Evolutionary conservation across 1,140 invertebrate genomes (phyloP).

Genomic region (Teleogryllus occipitalis): DNA sequence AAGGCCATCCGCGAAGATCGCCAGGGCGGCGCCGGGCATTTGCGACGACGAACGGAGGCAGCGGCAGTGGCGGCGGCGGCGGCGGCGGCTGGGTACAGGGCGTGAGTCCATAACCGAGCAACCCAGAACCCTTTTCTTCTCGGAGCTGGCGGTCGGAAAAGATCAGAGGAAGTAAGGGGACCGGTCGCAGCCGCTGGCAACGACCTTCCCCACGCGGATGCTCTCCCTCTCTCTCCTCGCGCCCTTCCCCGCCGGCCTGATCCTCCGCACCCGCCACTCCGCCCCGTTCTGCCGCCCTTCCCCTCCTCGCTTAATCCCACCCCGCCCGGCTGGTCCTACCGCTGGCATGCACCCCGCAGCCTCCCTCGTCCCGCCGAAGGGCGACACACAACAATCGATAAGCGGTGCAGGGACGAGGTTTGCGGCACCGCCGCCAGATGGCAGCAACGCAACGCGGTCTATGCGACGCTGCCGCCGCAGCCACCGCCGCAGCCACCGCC

Average conservation of each 20-base stretch:
- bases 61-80: too few species aligned
- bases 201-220: neutral
- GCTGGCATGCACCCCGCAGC: too few species aligned
- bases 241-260: neutral
- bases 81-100: too few species aligned
- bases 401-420: neutral
- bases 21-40: too few species aligned
- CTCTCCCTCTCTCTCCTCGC: neutral
- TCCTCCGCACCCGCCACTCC: neutral
- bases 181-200: too few species aligned
- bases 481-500: too few species aligned
- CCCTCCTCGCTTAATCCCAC: neutral
- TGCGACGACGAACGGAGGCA: too few species aligned
- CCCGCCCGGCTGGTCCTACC: neutral
- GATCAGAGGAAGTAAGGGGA: too few species aligned
- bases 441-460: neutral
- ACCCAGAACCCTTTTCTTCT: too few species aligned
- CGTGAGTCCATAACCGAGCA: too few species aligned
- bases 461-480: neutral
- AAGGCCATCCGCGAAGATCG: too few species aligned
- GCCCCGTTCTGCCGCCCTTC: neutral
- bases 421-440: neutral
- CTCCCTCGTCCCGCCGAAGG: neutral
- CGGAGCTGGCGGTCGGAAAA: too few species aligned
- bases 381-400: conserved; percentile 1